Evolutionary conservation across 2,113 vertebrate genomes (phyloP).

Genomic region (Phaetusa simplex): DNA sequence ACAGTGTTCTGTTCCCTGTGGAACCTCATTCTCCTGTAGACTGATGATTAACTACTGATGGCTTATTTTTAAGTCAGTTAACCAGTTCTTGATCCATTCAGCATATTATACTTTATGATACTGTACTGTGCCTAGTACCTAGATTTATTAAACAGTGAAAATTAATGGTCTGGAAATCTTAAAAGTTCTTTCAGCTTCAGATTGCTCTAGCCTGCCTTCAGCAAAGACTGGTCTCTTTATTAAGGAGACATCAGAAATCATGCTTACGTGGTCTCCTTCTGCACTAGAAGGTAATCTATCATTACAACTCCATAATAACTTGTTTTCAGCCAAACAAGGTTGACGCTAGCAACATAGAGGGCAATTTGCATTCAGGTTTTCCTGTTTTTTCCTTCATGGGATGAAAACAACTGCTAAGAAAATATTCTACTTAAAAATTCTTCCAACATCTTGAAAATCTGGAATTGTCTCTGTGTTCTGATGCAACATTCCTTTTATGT

Average conservation of each 20-base stretch:
- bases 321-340: not conserved
- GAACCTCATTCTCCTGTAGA: not conserved
- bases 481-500: not conserved
- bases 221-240: not conserved
- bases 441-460: not conserved
- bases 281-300: not conserved
- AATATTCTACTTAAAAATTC: not conserved
- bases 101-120: not conserved
- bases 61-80: not conserved
- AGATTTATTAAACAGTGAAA: slow-evolving; percentile 23
- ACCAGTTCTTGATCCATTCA: not conserved
- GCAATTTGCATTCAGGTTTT: not conserved
- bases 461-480: not conserved
- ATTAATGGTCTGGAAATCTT: not conserved
- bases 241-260: not conserved
- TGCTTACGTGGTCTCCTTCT: not conserved
- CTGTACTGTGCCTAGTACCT: not conserved
- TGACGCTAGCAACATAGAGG: not conserved
- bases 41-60: not conserved
- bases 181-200: not conserved
- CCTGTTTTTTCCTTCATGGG: not conserved
- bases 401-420: not conserved
- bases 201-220: not conserved
- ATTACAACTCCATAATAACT: not conserved
- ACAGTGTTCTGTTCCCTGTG: not conserved